phyloP scores from a whole-genome alignment of 2,888 invertebrate genomes.

The Serrognathus titanus region DNA sequence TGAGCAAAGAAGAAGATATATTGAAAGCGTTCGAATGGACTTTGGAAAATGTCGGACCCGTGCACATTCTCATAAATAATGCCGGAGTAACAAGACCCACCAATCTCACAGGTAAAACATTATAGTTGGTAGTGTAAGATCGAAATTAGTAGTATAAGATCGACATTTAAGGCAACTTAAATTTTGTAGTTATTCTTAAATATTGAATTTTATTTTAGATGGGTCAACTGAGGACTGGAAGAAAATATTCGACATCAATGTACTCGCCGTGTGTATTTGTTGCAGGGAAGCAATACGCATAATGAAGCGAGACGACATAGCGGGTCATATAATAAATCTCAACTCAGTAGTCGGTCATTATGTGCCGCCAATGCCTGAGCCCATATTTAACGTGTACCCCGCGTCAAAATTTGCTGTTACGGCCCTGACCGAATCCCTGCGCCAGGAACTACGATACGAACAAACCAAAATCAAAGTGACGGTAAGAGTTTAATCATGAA shows the following conservation, averaged over 20 bases:
- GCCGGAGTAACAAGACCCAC: constrained; percentile 25
- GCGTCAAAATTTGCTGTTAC: constrained; percentile 54
- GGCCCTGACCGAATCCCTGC: constrained; percentile 49
- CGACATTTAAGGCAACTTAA: too few species aligned
- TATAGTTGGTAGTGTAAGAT: too few species aligned
- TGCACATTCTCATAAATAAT: constrained; percentile 28
- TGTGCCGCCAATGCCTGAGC: constrained; percentile 27
- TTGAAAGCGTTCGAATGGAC: constrained; percentile 25
- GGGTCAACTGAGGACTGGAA: constrained; percentile 41
- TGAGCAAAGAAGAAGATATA: constrained; percentile 26
- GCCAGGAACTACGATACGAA: constrained; percentile 47
- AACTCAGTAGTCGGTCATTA: constrained; percentile 45
- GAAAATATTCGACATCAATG: constrained; percentile 53
- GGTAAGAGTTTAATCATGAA: constrained; percentile 30
- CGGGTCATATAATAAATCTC: constrained; percentile 60
- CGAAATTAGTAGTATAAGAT: too few species aligned
- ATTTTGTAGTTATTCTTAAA: too few species aligned
- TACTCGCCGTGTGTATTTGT: constrained; percentile 56
- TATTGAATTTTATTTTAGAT: neutral
- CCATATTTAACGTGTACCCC: constrained; percentile 45
- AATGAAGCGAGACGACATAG: constrained; percentile 52
- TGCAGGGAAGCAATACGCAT: constrained; percentile 55
- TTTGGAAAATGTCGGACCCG: constrained; percentile 23
- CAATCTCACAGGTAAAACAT: constrained; percentile 15
- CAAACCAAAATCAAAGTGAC: constrained; percentile 47